Evolutionary conservation across 1,140 invertebrate species (phyloP).

Genomic region (Bombyx mandarina): DNA sequence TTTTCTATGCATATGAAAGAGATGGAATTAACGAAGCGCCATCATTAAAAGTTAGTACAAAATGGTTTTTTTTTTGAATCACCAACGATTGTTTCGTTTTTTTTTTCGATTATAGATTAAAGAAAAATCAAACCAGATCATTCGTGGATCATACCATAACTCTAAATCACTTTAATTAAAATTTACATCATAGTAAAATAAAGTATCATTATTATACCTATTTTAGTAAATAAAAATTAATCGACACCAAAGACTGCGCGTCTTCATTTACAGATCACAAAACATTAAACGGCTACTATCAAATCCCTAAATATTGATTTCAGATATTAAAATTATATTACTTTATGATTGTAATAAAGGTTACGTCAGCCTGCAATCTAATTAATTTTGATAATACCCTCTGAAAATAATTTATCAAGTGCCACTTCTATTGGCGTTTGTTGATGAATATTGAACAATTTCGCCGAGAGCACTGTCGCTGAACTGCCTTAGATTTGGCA

Average conservation of each 20-base stretch:
- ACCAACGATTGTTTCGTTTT: not conserved
- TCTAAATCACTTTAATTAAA: too few species aligned
- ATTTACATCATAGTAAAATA: not conserved
- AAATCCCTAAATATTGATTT: not conserved
- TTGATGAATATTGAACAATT: slow-evolving; percentile 39
- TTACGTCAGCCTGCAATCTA: too few species aligned
- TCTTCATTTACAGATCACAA: not conserved
- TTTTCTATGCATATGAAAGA: too few species aligned
- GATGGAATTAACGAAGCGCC: slow-evolving; percentile 1
- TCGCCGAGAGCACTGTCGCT: slow-evolving; percentile 15
- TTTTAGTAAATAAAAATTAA: not conserved
- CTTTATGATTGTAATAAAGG: too few species aligned
- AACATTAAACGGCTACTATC: not conserved
- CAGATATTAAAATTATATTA: too few species aligned
- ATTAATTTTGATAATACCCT: too few species aligned
- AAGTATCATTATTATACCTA: not conserved
- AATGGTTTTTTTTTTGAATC: not conserved
- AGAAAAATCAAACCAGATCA: too few species aligned
- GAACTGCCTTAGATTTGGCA: slow-evolving; percentile 21
- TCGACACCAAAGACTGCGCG: not conserved
- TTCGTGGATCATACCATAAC: too few species aligned
- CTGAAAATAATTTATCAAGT: not conserved
- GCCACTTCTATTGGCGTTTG: not conserved
- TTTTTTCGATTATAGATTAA: not conserved
- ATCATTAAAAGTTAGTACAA: slow-evolving; percentile 7